Evolutionary conservation across 2,113 vertebrate genomes (phyloP).

Genomic region (Pseudonaja textilis): DNA sequence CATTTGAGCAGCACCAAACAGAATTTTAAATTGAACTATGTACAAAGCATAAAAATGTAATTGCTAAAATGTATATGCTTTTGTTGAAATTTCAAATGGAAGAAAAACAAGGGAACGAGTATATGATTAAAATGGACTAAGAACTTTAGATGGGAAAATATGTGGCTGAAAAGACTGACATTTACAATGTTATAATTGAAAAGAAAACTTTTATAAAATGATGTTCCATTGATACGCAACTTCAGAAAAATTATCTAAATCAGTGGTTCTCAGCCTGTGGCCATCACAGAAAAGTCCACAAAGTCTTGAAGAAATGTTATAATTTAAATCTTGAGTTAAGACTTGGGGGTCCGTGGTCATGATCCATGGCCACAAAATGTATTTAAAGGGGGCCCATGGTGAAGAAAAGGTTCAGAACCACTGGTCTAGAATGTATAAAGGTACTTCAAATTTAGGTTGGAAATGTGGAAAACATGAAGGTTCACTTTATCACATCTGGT

Average conservation of each 20-base stretch:
- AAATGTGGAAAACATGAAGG: not conserved
- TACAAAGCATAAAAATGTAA: not conserved
- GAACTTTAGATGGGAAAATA: not conserved
- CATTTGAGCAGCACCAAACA: not conserved
- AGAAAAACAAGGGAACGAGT: not conserved
- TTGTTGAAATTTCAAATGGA: not conserved
- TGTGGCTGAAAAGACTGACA: not conserved
- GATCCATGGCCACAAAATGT: too few species aligned
- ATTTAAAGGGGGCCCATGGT: too few species aligned
- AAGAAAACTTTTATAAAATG: not conserved
- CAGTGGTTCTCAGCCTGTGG: too few species aligned
- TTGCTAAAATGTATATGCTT: not conserved
- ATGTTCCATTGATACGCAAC: not conserved
- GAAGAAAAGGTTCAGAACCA: too few species aligned
- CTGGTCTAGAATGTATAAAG: too few species aligned
- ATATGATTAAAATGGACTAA: not conserved
- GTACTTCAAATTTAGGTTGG: not conserved
- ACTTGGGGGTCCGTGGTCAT: too few species aligned
- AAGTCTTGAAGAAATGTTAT: too few species aligned
- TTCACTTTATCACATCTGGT: not conserved
- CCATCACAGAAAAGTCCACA: fast-evolving
- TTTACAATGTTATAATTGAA: not conserved
- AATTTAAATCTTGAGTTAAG: too few species aligned
- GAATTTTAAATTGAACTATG: not conserved
- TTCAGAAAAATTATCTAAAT: not conserved